Conservation (phyloP, 2,797 vertebrate genomes). For the Tokudaia tokunoshimensis region DNA sequence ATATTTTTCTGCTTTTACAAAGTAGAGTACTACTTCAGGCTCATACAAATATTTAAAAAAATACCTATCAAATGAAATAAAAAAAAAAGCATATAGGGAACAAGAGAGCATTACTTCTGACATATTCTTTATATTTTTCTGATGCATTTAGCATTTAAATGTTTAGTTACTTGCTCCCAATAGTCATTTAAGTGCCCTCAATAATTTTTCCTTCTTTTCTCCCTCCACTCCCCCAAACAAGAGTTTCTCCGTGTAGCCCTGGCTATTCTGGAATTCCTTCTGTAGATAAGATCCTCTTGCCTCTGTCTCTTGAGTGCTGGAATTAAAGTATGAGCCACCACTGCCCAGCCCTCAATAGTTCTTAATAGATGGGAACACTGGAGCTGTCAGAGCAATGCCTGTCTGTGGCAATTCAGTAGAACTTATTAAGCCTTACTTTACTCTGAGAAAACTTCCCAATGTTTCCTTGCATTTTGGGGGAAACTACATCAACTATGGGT, state of each 20-base stretch:
- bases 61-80: conserved; percentile 13
- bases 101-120: conserved; percentile 38
- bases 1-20: conserved; percentile 20
- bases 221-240: accelerated
- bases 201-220: not conserved
- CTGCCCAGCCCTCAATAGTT: not conserved
- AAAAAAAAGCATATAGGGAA: not conserved
- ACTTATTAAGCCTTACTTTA: conserved; percentile 48
- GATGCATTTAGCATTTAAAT: conserved; percentile 45
- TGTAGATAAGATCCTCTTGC: too few relatives aligned
- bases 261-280: not conserved
- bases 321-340: not conserved
- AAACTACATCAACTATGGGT: not conserved
- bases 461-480: not conserved
- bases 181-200: conserved; percentile 32
- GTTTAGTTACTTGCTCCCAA: conserved; percentile 24
- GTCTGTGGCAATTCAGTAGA: conserved; percentile 11
- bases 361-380: not conserved
- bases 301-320: not conserved
- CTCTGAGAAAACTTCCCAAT: not conserved
- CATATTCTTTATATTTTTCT: conserved; percentile 26
- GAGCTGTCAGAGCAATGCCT: not conserved
- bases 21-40: not conserved
- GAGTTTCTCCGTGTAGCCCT: not conserved
- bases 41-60: not conserved